Conservation (phyloP, 2,888 invertebrate genomes). For the Sarcophaga rosellei region DNA sequence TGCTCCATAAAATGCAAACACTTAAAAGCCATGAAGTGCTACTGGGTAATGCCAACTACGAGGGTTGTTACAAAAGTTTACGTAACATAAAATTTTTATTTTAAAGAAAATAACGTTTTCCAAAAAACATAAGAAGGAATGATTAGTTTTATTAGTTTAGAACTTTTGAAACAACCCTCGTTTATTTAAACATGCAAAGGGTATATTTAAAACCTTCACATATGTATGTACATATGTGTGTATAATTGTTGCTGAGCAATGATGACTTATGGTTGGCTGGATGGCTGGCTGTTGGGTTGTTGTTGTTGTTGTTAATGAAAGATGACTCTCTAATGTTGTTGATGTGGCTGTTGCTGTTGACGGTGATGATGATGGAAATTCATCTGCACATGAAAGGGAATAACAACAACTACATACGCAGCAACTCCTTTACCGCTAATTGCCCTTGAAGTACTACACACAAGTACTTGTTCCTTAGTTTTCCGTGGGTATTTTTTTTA, state of each 20-base stretch:
- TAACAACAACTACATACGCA: conserved; percentile 18
- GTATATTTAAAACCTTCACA: not conserved
- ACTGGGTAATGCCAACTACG: conserved; percentile 2
- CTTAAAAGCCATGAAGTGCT: conserved; percentile 38
- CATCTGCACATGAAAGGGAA: conserved; percentile 2
- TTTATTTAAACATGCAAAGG: not conserved
- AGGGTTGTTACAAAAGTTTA: conserved; percentile 14
- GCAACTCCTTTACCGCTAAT: conserved; percentile 46
- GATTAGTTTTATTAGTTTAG: not conserved
- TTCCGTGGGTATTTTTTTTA: conserved; percentile 1
- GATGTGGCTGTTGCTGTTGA: not conserved
- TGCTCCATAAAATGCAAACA: conserved; percentile 51
- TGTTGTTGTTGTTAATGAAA: not conserved
- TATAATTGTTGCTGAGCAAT: not conserved
- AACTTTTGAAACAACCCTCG: conserved; percentile 3
- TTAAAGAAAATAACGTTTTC: not conserved
- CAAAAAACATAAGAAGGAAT: not conserved
- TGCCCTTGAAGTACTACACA: conserved; percentile 53
- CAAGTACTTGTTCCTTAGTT: conserved; percentile 6
- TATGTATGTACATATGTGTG: not conserved
- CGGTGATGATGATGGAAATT: conserved; percentile 6
- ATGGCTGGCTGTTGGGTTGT: not conserved
- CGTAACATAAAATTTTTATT: not conserved
- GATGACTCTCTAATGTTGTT: conserved; percentile 20
- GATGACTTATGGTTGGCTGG: not conserved